A percentile compares a stretch with the other conserved stretches of the same genome.
Conservation (phyloP, 1,140 invertebrate genomes). For the Zaprionus capensis region DNA sequence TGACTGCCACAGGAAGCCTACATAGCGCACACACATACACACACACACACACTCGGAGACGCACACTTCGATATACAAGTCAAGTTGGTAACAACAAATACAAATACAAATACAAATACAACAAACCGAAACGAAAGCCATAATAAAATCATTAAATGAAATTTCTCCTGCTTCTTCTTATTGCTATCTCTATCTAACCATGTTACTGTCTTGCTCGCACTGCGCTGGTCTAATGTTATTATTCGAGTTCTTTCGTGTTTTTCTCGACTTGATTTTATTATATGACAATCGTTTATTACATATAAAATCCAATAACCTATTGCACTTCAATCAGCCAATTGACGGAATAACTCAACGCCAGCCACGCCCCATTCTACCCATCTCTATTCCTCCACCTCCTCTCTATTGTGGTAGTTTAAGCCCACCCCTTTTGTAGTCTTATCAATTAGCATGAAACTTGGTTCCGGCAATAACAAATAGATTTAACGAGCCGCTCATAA, state of each 20-base stretch:
- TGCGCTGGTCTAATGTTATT: constrained; percentile 26
- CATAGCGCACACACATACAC: constrained; percentile 10
- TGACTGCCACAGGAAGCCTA: constrained; percentile 41
- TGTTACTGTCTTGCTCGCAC: background rate
- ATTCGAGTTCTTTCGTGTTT: constrained; percentile 26
- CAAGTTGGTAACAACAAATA: constrained; percentile 37
- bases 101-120: background rate
- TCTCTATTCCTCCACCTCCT: background rate
- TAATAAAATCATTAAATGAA: constrained; percentile 71
- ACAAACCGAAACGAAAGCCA: constrained; percentile 12
- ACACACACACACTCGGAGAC: background rate
- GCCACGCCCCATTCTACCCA: background rate
- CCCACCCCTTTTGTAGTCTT: background rate
- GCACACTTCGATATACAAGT: constrained; percentile 34
- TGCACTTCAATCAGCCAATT: constrained; percentile 51
- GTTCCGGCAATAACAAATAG: constrained; percentile 26
- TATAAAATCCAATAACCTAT: constrained; percentile 34
- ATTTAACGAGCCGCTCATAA: constrained; percentile 41
- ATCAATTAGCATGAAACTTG: constrained; percentile 35
- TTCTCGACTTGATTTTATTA: constrained; percentile 47
- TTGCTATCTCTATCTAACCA: background rate
- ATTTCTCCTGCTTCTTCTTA: constrained; percentile 36
- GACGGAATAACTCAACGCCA: constrained; percentile 12
- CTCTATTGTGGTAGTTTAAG: background rate
- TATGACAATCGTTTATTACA: constrained; percentile 59